Percentiles rank a stretch among this genome's conserved stretches.
These are phyloP conservation scores for Paguma larvata DNA, from an alignment of 2,797 vertebrate species.

Conservation along the genomic window DNA sequence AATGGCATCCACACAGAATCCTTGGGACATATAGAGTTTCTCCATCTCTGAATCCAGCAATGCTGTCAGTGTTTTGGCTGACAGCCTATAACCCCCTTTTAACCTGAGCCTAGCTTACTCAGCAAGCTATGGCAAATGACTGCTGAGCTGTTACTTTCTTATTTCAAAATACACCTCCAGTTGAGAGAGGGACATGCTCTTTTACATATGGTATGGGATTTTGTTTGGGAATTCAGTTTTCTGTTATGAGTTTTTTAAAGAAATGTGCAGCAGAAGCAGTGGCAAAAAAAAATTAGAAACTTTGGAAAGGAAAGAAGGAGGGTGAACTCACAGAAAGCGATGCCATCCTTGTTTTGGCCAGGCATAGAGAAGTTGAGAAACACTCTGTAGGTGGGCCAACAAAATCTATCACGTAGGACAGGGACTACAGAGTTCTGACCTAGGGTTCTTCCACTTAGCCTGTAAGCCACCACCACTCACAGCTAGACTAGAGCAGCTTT, in stretches of 20 bases:
- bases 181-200: slow-evolving; percentile 79
- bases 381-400: slow-evolving; percentile 46
- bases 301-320: slow-evolving; percentile 42
- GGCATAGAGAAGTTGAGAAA: slow-evolving; percentile 54
- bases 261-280: slow-evolving; percentile 52
- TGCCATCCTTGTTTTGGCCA: slow-evolving; percentile 55
- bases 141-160: slow-evolving; percentile 85
- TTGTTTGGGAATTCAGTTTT: slow-evolving; percentile 77
- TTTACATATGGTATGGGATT: slow-evolving; percentile 82
- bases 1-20: slow-evolving; percentile 77
- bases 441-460: slow-evolving; percentile 36
- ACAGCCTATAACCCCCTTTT: slow-evolving; percentile 80
- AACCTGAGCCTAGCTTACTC: slow-evolving; percentile 83
- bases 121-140: slow-evolving; percentile 82
- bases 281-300: not conserved
- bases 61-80: slow-evolving; percentile 84
- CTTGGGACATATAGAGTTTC: slow-evolving; percentile 83
- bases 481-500: not conserved
- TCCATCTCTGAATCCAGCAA: slow-evolving; percentile 80
- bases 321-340: slow-evolving; percentile 48
- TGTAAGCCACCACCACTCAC: not conserved
- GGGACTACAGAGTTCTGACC: not conserved
- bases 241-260: slow-evolving; percentile 68
- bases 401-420: slow-evolving; percentile 18
- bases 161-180: slow-evolving; percentile 82